A percentile compares a stretch with the other conserved stretches of the same genome.
Evolutionary conservation across 2,797 vertebrate genomes (phyloP).

Genomic region (Chelon labrosus): DNA sequence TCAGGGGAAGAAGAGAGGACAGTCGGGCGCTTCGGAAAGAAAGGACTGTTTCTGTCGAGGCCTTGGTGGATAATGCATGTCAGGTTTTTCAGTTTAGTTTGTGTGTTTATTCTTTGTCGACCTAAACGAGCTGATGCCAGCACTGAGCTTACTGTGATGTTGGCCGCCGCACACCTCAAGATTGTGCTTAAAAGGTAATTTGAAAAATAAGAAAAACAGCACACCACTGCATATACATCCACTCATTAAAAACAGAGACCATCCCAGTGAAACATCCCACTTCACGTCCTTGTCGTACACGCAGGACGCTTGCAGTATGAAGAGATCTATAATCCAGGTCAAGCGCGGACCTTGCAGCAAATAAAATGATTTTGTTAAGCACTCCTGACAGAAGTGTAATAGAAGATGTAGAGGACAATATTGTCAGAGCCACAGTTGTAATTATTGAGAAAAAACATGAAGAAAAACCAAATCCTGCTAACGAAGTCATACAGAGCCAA

Average conservation of each 20-base stretch:
- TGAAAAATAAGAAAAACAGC: background rate
- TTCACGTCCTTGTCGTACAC: background rate
- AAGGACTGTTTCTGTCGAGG: too few relatives aligned
- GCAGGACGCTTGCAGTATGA: background rate
- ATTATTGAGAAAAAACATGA: background rate
- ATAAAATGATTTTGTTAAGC: slow-evolving; percentile 7
- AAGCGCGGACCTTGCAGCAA: background rate
- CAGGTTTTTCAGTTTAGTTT: too few relatives aligned
- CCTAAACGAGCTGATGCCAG: background rate
- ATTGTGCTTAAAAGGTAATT: background rate
- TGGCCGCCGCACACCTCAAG: background rate
- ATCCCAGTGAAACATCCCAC: background rate
- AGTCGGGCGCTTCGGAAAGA: too few relatives aligned
- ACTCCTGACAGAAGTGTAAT: background rate
- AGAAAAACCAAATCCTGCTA: slow-evolving; percentile 8
- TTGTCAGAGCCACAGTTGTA: background rate
- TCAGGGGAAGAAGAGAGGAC: background rate
- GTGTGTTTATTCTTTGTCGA: background rate
- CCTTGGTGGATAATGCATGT: too few relatives aligned
- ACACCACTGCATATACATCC: background rate
- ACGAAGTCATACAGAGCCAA: slow-evolving; percentile 53
- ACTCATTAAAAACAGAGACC: slow-evolving; percentile 1
- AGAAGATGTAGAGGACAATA: background rate
- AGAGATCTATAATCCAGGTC: slow-evolving; percentile 22
- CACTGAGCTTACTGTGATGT: background rate